phyloP scores from a whole-genome alignment of 2,888 invertebrate genomes.

The Corythucha ciliata region DNA sequence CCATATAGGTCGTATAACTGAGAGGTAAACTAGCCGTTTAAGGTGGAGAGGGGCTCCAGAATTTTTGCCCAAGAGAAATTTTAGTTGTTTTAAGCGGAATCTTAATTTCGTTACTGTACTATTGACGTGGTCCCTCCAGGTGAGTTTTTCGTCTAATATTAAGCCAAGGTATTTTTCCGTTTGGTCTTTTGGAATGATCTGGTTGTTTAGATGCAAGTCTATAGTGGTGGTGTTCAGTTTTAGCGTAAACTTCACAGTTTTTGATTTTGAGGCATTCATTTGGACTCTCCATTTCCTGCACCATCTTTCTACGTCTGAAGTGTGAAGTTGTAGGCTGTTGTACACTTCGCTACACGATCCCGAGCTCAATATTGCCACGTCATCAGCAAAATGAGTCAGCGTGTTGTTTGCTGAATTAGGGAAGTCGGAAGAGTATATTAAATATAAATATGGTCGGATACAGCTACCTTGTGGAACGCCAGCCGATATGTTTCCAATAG shows the following conservation, averaged over 20 bases:
- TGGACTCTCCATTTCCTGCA: slow-evolving; percentile 4
- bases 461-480: slow-evolving; percentile 21
- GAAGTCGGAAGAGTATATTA: slow-evolving; percentile 3
- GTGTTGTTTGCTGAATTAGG: not conserved
- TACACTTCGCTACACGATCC: not conserved
- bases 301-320: not conserved
- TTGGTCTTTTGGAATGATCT: no score
- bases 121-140: not conserved
- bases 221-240: no score
- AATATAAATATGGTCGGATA: slow-evolving; percentile 13
- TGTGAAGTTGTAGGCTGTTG: not conserved
- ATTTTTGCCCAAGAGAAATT: not conserved
- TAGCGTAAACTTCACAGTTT: not conserved
- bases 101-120: not conserved
- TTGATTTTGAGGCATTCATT: slow-evolving; percentile 5
- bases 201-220: no score
- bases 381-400: slow-evolving; percentile 12
- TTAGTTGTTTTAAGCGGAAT: not conserved
- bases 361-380: not conserved
- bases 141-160: not conserved
- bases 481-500: not conserved
- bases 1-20: slow-evolving; percentile 4
- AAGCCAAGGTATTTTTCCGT: slow-evolving; percentile 2
- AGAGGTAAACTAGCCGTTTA: not conserved
- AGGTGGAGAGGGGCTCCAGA: not conserved